A percentile compares a stretch with the other conserved stretches of the same genome.
Conservation (phyloP, 2,113 vertebrate genomes). For the Todiramphus chloris region DNA sequence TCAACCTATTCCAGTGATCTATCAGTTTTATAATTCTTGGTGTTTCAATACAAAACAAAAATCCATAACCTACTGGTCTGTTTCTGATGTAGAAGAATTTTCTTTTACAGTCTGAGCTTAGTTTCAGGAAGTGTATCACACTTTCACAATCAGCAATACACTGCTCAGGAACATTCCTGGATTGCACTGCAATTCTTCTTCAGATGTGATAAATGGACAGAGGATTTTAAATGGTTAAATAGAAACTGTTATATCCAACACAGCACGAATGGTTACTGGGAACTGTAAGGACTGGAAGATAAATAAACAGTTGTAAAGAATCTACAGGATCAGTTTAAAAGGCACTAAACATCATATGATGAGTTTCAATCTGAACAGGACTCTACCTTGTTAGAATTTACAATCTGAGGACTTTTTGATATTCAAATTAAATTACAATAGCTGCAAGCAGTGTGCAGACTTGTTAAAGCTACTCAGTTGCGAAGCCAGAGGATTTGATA, state of each 20-base stretch:
- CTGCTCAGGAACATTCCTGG: background rate
- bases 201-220: background rate
- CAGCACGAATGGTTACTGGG: background rate
- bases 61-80: background rate
- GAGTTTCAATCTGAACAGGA: background rate
- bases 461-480: constrained; percentile 13
- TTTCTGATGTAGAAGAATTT: background rate
- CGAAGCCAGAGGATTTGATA: constrained; percentile 59
- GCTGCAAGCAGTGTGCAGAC: background rate
- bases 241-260: background rate
- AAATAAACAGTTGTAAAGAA: background rate
- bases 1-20: no score
- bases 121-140: background rate
- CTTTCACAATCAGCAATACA: background rate
- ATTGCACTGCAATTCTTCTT: background rate
- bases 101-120: background rate
- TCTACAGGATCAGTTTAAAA: background rate
- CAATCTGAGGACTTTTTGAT: constrained; percentile 31
- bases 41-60: background rate
- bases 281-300: background rate
- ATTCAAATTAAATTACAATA: constrained; percentile 55
- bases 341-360: background rate
- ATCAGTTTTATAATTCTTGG: background rate
- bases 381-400: constrained; percentile 27
- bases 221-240: background rate